A percentile compares a stretch with the other conserved stretches of the same genome.
Evolutionary conservation across 2,797 vertebrate species (phyloP).

Genomic region (Enteromius paludinosus): DNA sequence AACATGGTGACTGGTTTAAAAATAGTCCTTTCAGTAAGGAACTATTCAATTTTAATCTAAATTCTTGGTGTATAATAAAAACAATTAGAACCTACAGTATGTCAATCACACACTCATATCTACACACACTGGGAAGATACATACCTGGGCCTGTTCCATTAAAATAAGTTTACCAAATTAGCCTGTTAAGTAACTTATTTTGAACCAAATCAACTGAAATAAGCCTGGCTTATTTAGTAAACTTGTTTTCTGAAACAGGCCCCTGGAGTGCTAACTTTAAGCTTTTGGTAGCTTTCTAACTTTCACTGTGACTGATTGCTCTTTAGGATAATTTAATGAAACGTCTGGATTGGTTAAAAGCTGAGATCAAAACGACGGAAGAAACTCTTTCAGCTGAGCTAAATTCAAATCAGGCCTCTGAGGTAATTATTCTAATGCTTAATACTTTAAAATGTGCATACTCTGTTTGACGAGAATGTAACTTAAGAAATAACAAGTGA

Average conservation of each 20-base stretch:
- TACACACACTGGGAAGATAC: not conserved
- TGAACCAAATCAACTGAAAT: too few relatives aligned
- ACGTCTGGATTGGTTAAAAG: slow-evolving; percentile 33
- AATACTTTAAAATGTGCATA: not conserved
- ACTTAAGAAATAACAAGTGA: not conserved
- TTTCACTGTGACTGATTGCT: not conserved
- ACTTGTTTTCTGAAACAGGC: not conserved
- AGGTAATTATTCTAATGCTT: not conserved
- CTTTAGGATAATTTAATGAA: slow-evolving; percentile 17
- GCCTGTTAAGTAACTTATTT: too few relatives aligned
- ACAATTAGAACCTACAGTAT: not conserved
- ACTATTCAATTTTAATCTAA: not conserved
- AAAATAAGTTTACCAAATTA: too few relatives aligned
- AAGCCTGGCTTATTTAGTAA: not conserved
- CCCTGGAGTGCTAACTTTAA: not conserved
- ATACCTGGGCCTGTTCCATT: not conserved
- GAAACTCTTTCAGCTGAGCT: slow-evolving; percentile 12
- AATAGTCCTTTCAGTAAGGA: not conserved
- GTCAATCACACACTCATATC: not conserved
- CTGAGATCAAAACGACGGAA: slow-evolving; percentile 32
- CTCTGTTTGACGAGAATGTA: not conserved
- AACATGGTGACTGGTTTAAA: not conserved
- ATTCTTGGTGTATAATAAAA: not conserved
- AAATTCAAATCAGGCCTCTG: not conserved
- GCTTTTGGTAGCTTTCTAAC: not conserved